These are phyloP conservation scores for Elmis aenea DNA, from an alignment of 2,888 invertebrate genomes.

Conservation along the genomic window DNA sequence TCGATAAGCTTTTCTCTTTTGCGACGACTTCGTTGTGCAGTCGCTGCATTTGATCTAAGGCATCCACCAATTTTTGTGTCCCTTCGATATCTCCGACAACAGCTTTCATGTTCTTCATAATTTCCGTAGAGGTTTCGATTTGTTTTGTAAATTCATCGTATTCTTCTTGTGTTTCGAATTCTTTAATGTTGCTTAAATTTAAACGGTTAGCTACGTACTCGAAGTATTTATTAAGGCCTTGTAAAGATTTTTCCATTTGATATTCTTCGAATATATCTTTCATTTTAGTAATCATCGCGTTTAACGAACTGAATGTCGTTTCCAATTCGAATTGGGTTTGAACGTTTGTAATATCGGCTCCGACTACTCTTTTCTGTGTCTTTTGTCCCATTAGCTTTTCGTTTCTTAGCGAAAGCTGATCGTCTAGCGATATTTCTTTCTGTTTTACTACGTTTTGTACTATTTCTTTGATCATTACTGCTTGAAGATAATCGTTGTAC, in stretches of 20 bases:
- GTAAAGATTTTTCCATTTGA: not conserved
- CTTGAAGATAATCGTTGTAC: slow-evolving; percentile 22
- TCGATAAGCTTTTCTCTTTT: not conserved
- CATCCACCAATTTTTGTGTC: slow-evolving; percentile 10
- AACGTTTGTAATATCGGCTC: slow-evolving; percentile 1
- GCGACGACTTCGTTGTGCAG: too few relatives aligned
- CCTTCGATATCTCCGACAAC: slow-evolving; percentile 10
- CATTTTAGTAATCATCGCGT: not conserved
- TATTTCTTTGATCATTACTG: slow-evolving; percentile 18
- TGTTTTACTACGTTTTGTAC: slow-evolving; percentile 7
- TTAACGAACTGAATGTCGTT: not conserved
- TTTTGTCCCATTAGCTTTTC: slow-evolving; percentile 10
- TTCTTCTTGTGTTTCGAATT: slow-evolving; percentile 16
- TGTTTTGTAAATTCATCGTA: slow-evolving; percentile 14
- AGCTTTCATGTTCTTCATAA: slow-evolving; percentile 13
- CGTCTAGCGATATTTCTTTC: slow-evolving; percentile 12
- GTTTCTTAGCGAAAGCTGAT: slow-evolving; percentile 18
- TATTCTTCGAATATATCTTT: slow-evolving; percentile 1
- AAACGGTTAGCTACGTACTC: slow-evolving; percentile 10
- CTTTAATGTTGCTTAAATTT: slow-evolving; percentile 18
- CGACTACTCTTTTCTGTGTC: not conserved
- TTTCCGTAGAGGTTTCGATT: slow-evolving; percentile 7
- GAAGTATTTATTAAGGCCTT: not conserved
- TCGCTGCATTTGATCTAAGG: too few relatives aligned
- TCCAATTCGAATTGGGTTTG: slow-evolving; percentile 1